These are phyloP conservation scores for Danaus plexippus DNA, from an alignment of 1,140 invertebrate species.

Conservation along the genomic window DNA sequence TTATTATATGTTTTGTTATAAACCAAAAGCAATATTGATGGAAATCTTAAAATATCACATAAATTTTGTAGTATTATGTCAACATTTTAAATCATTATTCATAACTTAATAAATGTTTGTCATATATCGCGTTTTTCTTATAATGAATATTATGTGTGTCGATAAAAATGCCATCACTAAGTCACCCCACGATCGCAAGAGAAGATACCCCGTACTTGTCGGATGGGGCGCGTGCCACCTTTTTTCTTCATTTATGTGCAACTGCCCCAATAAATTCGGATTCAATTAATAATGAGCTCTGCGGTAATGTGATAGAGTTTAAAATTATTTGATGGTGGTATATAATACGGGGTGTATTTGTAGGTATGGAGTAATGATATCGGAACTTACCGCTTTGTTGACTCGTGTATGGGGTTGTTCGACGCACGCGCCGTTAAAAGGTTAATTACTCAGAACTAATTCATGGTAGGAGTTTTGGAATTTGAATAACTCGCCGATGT, in stretches of 20 bases:
- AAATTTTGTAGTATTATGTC: no score
- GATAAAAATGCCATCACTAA: slow-evolving; percentile 32
- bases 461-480: slow-evolving; percentile 45
- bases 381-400: slow-evolving; percentile 67
- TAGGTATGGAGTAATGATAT: slow-evolving; percentile 62
- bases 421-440: slow-evolving; percentile 54
- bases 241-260: slow-evolving; percentile 57
- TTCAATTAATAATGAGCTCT: slow-evolving; percentile 21
- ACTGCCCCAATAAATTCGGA: slow-evolving; percentile 20
- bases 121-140: background rate
- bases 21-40: no score
- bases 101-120: no score
- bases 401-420: slow-evolving; percentile 57
- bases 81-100: no score
- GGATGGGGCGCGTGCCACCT: slow-evolving; percentile 61
- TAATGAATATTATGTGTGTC: slow-evolving; percentile 20
- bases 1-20: no score
- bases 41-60: no score
- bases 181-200: slow-evolving; percentile 49
- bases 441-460: slow-evolving; percentile 67
- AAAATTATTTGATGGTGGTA: slow-evolving; percentile 6
- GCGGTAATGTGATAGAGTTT: slow-evolving; percentile 2
- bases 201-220: slow-evolving; percentile 59
- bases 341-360: slow-evolving; percentile 40
- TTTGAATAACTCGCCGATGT: slow-evolving; percentile 30